Conservation (phyloP, 1,140 invertebrate species). For the Euwallacea fornicatus region DNA sequence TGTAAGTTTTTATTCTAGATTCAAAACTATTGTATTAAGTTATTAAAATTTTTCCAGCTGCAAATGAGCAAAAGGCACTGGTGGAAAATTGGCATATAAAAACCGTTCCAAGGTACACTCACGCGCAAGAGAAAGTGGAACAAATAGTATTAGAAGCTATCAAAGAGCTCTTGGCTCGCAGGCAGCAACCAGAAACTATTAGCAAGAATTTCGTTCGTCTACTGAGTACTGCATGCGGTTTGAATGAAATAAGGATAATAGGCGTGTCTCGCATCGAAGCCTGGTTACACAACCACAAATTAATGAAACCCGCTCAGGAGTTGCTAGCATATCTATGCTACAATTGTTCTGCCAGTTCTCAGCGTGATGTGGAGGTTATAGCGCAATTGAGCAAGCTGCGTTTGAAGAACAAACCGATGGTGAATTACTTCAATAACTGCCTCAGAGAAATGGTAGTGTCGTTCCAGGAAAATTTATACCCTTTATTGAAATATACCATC, state of each 20-base stretch:
- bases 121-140: conserved; percentile 73
- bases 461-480: conserved; percentile 79
- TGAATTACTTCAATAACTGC: conserved; percentile 85
- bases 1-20: conserved; percentile 42
- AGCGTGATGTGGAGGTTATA: conserved; percentile 88
- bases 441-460: conserved; percentile 77
- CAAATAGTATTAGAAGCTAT: conserved; percentile 82
- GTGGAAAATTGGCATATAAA: conserved; percentile 53
- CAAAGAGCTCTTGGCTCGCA: conserved; percentile 80
- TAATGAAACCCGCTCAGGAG: conserved; percentile 89
- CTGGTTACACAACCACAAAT: conserved; percentile 95
- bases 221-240: conserved; percentile 80
- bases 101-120: conserved; percentile 62
- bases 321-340: conserved; percentile 89
- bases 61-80: conserved; percentile 56
- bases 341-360: conserved; percentile 79
- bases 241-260: conserved; percentile 81
- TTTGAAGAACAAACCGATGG: conserved; percentile 89
- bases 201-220: conserved; percentile 86
- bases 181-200: conserved; percentile 83
- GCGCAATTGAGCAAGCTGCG: conserved; percentile 85
- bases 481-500: conserved; percentile 89
- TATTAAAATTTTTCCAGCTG: conserved; percentile 25
- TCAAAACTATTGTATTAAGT: neutral
- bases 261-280: conserved; percentile 83